These are phyloP conservation scores for Ptychobarbus kaznakovi DNA, from an alignment of 2,797 vertebrate genomes.

Conservation along the genomic window DNA sequence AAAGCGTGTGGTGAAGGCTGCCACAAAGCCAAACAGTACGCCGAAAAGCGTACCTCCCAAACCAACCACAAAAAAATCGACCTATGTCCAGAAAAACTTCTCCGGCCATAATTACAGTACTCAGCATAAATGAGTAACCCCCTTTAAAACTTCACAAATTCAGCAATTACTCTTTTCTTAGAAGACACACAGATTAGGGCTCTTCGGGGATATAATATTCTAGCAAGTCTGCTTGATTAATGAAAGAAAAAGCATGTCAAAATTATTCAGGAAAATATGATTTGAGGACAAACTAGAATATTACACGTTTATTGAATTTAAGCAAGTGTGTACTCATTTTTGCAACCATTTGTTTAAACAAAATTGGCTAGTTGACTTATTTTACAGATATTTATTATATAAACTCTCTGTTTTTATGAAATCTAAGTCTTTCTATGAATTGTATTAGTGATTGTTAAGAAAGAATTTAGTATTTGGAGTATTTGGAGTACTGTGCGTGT, in stretches of 20 bases:
- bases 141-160: not conserved
- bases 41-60: slow-evolving; percentile 91
- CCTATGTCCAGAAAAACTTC: slow-evolving; percentile 91
- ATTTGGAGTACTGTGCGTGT: too few species aligned
- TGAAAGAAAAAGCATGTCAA: not conserved
- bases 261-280: not conserved
- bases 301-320: not conserved
- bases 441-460: too few species aligned
- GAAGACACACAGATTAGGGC: not conserved
- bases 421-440: too few species aligned
- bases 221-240: not conserved
- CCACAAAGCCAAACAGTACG: slow-evolving; percentile 90
- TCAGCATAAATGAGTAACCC: not conserved
- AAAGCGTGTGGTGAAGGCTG: slow-evolving; percentile 95
- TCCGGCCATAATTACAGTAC: slow-evolving; percentile 64
- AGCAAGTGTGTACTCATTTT: not conserved
- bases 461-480: too few species aligned
- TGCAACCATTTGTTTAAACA: not conserved
- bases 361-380: not conserved
- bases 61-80: slow-evolving; percentile 91
- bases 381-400: not conserved
- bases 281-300: not conserved
- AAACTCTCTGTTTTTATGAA: not conserved
- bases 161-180: not conserved
- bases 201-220: not conserved